Conservation (phyloP, 2,113 vertebrate genomes). For the Solenodon paradoxus region DNA sequence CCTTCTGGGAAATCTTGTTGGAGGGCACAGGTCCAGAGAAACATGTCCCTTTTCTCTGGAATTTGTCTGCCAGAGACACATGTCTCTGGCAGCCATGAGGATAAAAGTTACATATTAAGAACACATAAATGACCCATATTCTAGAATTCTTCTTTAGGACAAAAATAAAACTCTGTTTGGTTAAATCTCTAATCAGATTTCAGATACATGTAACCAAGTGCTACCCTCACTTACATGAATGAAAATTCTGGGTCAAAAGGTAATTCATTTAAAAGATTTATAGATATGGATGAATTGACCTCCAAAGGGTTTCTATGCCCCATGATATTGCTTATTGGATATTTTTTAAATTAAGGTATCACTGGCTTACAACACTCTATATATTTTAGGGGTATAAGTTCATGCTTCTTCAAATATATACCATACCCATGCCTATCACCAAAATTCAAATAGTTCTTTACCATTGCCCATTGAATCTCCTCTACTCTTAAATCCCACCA, state of each 20-base stretch:
- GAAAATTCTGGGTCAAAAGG: background rate
- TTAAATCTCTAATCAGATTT: background rate
- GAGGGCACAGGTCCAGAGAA: background rate
- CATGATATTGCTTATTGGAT: background rate
- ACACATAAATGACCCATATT: background rate
- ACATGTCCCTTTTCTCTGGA: background rate
- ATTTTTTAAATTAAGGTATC: no score
- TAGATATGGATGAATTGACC: background rate
- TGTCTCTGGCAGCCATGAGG: background rate
- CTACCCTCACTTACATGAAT: background rate
- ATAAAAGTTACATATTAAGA: background rate
- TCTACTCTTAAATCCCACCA: no score
- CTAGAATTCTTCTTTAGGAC: background rate
- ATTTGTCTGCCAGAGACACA: background rate
- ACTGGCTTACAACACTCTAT: no score
- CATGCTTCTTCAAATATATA: no score
- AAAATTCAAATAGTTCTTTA: no score
- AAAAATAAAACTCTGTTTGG: background rate
- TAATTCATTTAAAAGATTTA: background rate
- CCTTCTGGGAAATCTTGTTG: background rate
- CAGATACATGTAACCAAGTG: background rate
- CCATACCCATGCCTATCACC: no score
- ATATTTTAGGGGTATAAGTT: no score
- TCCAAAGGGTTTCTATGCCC: background rate
- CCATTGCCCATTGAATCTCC: no score